Evolutionary conservation across 2,888 invertebrate species (phyloP).

Genomic region (Drosophila fulvimacula): DNA sequence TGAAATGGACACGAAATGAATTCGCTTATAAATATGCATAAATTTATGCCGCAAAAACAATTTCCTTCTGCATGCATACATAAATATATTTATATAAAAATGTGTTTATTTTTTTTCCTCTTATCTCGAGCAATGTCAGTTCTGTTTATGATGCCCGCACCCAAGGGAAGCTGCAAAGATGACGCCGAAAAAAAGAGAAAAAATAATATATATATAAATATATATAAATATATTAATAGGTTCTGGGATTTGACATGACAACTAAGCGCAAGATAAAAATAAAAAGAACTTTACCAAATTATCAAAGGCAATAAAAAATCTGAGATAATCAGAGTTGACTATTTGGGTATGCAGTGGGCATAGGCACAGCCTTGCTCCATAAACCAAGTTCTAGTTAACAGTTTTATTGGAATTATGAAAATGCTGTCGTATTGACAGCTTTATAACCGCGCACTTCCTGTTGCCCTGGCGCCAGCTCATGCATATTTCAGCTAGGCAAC

Average conservation of each 20-base stretch:
- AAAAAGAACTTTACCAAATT: slow-evolving; percentile 30
- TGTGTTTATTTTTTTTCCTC: slow-evolving; percentile 22
- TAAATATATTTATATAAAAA: not conserved
- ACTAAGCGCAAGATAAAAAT: slow-evolving; percentile 12
- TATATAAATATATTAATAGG: slow-evolving; percentile 64
- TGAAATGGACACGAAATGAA: slow-evolving; percentile 74
- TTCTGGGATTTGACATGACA: slow-evolving; percentile 55
- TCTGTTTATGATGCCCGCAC: slow-evolving; percentile 55
- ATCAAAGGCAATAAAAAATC: slow-evolving; percentile 18
- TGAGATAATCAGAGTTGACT: slow-evolving; percentile 11
- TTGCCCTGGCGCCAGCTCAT: slow-evolving; percentile 62
- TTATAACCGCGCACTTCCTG: slow-evolving; percentile 69
- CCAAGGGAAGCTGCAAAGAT: slow-evolving; percentile 54
- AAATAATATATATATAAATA: slow-evolving; percentile 24
- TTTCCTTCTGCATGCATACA: slow-evolving; percentile 19
- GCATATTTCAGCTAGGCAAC: slow-evolving; percentile 56
- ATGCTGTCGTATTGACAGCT: slow-evolving; percentile 28
- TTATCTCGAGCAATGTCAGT: slow-evolving; percentile 43
- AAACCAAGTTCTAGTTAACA: slow-evolving; percentile 47
- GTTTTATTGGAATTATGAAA: slow-evolving; percentile 32
- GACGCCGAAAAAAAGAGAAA: slow-evolving; percentile 41
- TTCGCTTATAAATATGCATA: slow-evolving; percentile 78
- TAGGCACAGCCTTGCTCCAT: slow-evolving; percentile 58
- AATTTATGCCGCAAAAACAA: slow-evolving; percentile 58
- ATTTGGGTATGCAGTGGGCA: slow-evolving; percentile 7